phyloP scores from a whole-genome alignment of 2,113 vertebrate species.

The Euleptes europaea region DNA sequence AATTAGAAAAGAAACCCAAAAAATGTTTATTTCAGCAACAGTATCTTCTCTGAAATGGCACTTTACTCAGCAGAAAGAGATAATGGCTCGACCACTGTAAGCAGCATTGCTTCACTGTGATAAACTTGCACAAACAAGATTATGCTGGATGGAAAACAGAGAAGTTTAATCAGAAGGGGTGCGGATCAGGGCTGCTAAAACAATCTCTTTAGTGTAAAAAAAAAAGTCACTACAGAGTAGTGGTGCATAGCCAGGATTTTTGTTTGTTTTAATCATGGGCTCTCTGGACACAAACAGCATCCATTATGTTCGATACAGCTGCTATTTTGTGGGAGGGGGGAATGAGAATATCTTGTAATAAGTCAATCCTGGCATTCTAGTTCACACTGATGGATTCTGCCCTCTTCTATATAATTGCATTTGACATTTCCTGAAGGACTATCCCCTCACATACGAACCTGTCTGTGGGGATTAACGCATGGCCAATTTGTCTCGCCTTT shows the following conservation, averaged over 20 bases:
- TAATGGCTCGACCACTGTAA: neutral
- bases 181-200: neutral
- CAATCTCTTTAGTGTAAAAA: neutral
- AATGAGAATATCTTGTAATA: too few relatives aligned
- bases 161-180: neutral
- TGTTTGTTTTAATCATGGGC: neutral
- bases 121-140: neutral
- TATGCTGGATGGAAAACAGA: neutral
- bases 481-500: too few relatives aligned
- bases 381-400: slow-evolving; percentile 48
- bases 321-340: neutral
- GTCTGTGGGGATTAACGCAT: too few relatives aligned
- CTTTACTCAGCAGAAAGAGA: neutral
- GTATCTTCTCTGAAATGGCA: neutral
- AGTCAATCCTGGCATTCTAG: neutral
- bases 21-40: neutral
- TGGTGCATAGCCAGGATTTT: neutral
- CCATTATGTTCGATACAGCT: neutral
- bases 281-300: neutral
- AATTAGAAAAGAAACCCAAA: neutral
- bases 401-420: slow-evolving; percentile 38
- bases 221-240: neutral
- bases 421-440: neutral
- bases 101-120: neutral
- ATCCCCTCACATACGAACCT: too few relatives aligned